A percentile compares a stretch with the other conserved stretches of the same genome.
Evolutionary conservation across 2,113 vertebrate genomes (phyloP).

Genomic region (Psophia crepitans): DNA sequence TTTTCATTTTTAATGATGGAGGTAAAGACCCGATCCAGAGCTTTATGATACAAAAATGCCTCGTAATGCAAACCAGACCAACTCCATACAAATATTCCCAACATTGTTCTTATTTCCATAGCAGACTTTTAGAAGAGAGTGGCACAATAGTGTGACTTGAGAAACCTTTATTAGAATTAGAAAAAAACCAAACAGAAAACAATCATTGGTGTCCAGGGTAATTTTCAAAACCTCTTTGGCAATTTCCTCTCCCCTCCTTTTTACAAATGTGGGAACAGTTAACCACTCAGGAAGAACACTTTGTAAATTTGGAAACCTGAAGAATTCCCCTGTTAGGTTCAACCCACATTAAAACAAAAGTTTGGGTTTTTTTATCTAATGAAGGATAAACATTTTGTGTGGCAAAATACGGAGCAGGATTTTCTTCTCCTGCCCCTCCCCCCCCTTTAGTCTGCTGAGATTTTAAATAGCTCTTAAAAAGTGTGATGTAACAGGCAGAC

Average conservation of each 20-base stretch:
- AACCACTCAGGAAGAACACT: slow-evolving; percentile 66
- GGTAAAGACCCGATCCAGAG: neutral
- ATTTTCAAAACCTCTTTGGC: slow-evolving; percentile 34
- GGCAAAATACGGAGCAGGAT: slow-evolving; percentile 10
- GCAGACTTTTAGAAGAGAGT: neutral
- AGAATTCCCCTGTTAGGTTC: slow-evolving; percentile 45
- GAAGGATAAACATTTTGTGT: slow-evolving; percentile 5
- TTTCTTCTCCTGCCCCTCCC: too few relatives aligned
- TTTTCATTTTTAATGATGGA: neutral
- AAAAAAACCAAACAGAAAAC: neutral
- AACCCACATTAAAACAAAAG: slow-evolving; percentile 51
- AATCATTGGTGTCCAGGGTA: slow-evolving; percentile 4
- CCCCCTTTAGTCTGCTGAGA: neutral
- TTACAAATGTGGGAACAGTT: slow-evolving; percentile 62
- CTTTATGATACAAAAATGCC: neutral
- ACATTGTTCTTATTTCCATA: neutral
- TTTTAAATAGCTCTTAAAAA: slow-evolving; percentile 6
- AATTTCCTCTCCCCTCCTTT: slow-evolving; percentile 51
- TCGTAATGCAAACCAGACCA: neutral
- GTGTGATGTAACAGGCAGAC: neutral
- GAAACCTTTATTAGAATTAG: slow-evolving; percentile 44
- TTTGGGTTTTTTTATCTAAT: neutral
- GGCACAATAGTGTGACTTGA: neutral
- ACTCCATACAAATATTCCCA: neutral
- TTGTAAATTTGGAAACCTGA: slow-evolving; percentile 62